Conservation (phyloP, 2,888 invertebrate genomes). For the Acronicta aceris region DNA sequence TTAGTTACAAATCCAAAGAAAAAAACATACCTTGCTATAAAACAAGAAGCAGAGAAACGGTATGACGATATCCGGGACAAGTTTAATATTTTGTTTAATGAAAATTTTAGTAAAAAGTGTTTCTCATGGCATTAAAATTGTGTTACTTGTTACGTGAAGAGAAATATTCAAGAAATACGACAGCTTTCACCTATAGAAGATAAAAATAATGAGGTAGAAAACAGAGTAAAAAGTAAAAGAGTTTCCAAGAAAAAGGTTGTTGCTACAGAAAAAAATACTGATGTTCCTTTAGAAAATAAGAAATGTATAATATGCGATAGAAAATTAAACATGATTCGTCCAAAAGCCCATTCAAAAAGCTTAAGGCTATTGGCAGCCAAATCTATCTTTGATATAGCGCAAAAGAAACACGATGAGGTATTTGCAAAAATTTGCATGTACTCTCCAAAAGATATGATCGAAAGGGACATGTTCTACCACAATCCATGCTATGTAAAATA, state of each 20-base stretch:
- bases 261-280: not conserved
- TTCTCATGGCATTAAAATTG: slow-evolving; percentile 43
- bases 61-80: slow-evolving; percentile 32
- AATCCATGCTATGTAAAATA: slow-evolving; percentile 28
- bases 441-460: slow-evolving; percentile 18
- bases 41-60: slow-evolving; percentile 21
- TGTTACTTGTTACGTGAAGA: slow-evolving; percentile 13
- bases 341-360: not conserved
- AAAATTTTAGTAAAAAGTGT: slow-evolving; percentile 19
- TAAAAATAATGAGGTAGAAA: not conserved
- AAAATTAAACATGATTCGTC: not conserved
- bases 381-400: slow-evolving; percentile 23
- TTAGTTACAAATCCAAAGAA: slow-evolving; percentile 22
- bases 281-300: not conserved
- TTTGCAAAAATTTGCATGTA: slow-evolving; percentile 14
- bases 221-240: slow-evolving; percentile 6
- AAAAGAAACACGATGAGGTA: slow-evolving; percentile 14
- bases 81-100: slow-evolving; percentile 28
- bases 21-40: slow-evolving; percentile 16
- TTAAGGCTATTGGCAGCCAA: slow-evolving; percentile 13
- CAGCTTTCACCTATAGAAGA: not conserved
- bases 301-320: slow-evolving; percentile 31
- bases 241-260: not conserved
- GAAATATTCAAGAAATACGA: not conserved
- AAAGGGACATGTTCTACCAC: slow-evolving; percentile 26